phyloP scores from a whole-genome alignment of 2,113 vertebrate genomes.

The Cygnus atratus region DNA sequence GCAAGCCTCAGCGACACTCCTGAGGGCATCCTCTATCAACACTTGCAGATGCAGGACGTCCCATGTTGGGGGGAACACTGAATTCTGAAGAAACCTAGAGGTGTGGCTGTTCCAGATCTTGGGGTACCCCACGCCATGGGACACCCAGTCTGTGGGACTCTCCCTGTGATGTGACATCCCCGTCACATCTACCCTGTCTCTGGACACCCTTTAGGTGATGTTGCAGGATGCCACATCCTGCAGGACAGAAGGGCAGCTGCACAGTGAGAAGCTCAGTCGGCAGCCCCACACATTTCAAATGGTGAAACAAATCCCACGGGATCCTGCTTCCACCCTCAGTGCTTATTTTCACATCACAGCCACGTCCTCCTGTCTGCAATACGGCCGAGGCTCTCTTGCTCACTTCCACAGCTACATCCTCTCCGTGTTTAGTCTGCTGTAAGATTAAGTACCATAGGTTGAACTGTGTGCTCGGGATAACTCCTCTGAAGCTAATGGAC shows the following conservation, averaged over 20 bases:
- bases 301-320: neutral
- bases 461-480: slow-evolving; percentile 14
- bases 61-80: neutral
- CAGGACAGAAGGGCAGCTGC: neutral
- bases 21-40: neutral
- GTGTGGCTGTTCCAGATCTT: too few relatives aligned
- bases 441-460: slow-evolving; percentile 24
- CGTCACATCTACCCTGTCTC: neutral
- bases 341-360: slow-evolving; percentile 10
- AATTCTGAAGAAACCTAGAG: neutral
- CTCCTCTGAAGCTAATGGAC: slow-evolving; percentile 59
- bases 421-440: neutral
- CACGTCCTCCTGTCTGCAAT: neutral
- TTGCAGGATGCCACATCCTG: neutral
- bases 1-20: neutral
- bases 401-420: neutral
- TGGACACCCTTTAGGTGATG: too few relatives aligned
- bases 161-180: neutral
- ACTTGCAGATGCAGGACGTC: neutral
- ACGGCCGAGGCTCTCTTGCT: neutral
- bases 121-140: neutral
- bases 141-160: neutral
- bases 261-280: fast-evolving
- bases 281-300: neutral
- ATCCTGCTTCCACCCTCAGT: neutral